Evolutionary conservation across 2,797 vertebrate genomes (phyloP).

Genomic region (Hafferia zeledoni): DNA sequence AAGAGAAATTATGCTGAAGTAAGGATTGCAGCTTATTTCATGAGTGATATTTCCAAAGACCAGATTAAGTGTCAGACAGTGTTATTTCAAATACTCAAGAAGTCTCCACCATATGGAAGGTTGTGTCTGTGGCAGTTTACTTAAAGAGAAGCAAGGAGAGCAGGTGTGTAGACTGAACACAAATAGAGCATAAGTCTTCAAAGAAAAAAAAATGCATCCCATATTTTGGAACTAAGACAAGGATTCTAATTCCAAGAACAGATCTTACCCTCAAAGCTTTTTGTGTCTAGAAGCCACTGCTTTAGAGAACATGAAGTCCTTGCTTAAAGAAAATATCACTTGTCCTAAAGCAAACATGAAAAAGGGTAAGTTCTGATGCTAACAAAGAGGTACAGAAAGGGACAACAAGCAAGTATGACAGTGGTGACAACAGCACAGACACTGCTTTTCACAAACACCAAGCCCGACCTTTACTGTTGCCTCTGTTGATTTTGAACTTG

Average conservation of each 20-base stretch:
- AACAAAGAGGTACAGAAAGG: background rate
- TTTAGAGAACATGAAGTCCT: background rate
- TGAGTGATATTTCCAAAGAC: background rate
- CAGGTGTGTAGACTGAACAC: background rate
- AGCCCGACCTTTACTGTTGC: accelerated
- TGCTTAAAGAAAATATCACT: background rate
- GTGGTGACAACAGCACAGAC: background rate
- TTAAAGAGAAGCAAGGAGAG: background rate
- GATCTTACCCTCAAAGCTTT: background rate
- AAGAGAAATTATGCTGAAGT: background rate
- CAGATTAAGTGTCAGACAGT: background rate
- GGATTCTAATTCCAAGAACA: background rate
- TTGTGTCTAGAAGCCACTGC: background rate
- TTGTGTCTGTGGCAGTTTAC: background rate
- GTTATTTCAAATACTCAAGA: background rate
- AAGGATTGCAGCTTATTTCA: background rate
- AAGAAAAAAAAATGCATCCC: background rate
- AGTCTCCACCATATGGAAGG: background rate
- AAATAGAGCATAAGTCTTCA: background rate
- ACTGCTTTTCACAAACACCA: background rate
- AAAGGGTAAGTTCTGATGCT: background rate
- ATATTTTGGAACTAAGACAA: background rate
- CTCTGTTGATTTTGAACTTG: background rate
- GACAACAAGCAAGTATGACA: background rate
- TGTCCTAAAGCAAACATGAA: background rate